These are phyloP conservation scores for Aradophagus sp. DNA, from an alignment of 1,140 invertebrate genomes.

Conservation along the genomic window DNA sequence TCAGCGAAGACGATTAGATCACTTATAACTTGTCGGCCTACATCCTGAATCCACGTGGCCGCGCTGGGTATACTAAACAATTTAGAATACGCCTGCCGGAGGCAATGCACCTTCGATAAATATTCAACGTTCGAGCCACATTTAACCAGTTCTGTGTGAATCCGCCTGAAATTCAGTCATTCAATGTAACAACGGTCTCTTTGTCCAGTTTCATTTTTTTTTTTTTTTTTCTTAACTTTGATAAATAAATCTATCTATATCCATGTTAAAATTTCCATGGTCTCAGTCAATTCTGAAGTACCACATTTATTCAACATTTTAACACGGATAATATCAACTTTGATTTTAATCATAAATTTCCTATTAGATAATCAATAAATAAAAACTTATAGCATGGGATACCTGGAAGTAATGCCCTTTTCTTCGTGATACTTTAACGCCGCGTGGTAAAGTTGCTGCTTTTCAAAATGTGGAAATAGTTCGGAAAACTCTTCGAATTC, in stretches of 20 bases:
- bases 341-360: neutral
- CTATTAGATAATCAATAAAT: constrained; percentile 4
- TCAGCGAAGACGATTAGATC: constrained; percentile 92
- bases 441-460: constrained; percentile 86
- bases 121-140: constrained; percentile 95
- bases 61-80: constrained; percentile 82
- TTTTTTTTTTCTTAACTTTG: no score
- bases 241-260: no score
- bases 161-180: constrained; percentile 75
- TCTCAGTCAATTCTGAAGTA: no score
- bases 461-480: constrained; percentile 83
- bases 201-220: no score
- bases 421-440: constrained; percentile 86
- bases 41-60: constrained; percentile 89
- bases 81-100: constrained; percentile 88
- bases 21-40: constrained; percentile 90
- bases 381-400: neutral
- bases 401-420: constrained; percentile 86
- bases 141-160: constrained; percentile 89
- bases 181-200: no score
- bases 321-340: no score
- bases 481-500: constrained; percentile 91
- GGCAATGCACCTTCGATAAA: constrained; percentile 93
- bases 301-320: no score
- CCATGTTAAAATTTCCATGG: no score